Evolutionary conservation across 2,113 vertebrate species (phyloP).

Genomic region (Balaenoptera acutorostrata): DNA sequence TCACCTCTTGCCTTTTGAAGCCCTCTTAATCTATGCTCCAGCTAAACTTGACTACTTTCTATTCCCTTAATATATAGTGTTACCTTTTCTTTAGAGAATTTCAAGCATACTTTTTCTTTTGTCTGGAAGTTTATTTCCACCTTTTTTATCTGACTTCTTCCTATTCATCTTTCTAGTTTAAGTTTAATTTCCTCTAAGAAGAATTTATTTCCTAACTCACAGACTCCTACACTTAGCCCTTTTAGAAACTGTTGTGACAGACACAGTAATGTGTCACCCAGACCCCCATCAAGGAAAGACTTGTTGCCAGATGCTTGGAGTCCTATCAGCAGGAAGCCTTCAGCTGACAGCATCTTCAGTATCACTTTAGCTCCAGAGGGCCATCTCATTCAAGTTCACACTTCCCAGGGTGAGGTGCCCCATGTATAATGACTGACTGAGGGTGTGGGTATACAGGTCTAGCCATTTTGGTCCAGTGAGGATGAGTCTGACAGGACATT

Average conservation of each 20-base stretch:
- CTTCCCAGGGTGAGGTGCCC: neutral
- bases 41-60: neutral
- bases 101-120: neutral
- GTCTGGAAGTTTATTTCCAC: neutral
- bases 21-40: neutral
- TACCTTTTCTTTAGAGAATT: neutral
- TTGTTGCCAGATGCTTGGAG: neutral
- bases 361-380: neutral
- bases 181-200: neutral
- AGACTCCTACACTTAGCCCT: accelerated
- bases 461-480: neutral
- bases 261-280: neutral
- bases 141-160: neutral
- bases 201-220: neutral
- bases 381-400: neutral
- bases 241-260: neutral
- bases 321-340: neutral
- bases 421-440: neutral
- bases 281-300: neutral
- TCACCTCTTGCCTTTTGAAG: neutral
- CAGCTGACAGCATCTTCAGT: neutral
- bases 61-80: neutral
- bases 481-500: neutral
- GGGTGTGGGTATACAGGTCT: neutral
- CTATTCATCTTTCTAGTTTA: neutral